Base-by-base conservation (phyloP, 2,113 vertebrate species). In the Vulpes lagopus region DNA sequence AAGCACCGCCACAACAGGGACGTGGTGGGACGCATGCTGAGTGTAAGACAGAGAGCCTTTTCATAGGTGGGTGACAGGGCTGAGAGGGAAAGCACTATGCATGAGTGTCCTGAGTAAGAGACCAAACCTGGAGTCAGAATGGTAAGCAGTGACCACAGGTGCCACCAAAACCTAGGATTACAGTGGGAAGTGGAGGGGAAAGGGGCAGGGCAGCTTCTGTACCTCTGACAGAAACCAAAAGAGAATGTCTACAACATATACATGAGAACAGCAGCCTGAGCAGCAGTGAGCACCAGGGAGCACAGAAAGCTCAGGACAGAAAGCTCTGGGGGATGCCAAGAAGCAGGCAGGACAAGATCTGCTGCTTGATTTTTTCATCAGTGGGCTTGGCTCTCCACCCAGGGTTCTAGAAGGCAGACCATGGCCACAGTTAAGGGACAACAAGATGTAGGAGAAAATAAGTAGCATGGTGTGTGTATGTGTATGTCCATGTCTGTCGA, bases 11-110 rank as follows among this genome's bases (percentile, higher is more conserved):
- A 30, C 62, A 23, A 19, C 25, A 6, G 53, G 11, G 57, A 43
- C 1, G 5, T 2, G 0, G 11, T 22, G 20, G 27, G 25, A 9
- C 20, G 1, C 0, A 1, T 2, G 14, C 78, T 9, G 38, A 16
- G 69, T 3, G 17, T 11, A 14, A 57, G 5, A 25, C 43, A 91
- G 53, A 17, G 9, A 32, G n/a, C 11, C 5, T 59, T n/a, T 8
- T 53, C 38, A 43, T 1, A 12, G 11, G 22, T 0, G 12, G 49
- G 25, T 35, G 27, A 51, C 22, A 3, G 62, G 62, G 83, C 38
- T 10, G 3, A 4, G 23, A 5, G 69, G 55, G 23, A 64, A 20
- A 55, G 69, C n/a, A 8, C 12, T 59, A 35, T 3, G 27, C 55
- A 23, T 11, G 11, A 19, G 1, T 0, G n/a, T 71, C 3, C 60